Evolutionary conservation across 2,797 vertebrate genomes (phyloP), one percentile per base, ranked within the genome.

Genomic region (Nannoperca obscura): DNA sequence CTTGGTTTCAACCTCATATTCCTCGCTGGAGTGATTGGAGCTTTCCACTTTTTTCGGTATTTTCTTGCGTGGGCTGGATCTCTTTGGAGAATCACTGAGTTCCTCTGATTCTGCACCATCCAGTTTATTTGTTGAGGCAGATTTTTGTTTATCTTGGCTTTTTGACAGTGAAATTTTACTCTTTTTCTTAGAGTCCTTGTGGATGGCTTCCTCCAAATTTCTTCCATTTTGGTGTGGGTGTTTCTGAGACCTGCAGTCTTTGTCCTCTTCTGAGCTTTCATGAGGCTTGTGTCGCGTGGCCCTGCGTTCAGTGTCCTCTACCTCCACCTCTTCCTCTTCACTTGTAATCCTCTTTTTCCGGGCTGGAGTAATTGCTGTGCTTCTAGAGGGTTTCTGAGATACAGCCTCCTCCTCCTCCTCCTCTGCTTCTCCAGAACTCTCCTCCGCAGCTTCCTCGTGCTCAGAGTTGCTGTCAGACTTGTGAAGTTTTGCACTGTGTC

Each of bases 211-310:
- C 22, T 89, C 84, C 66, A 88, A 36, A 20, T 91, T 93, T 71
- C 84, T 90, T 76, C 95, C 95, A 22, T 96, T 96, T 83, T 95
- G 95, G 73, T 95, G 92, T 54, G 81, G 78, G 22, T 83, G 87
- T 84, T 90, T 94, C 46, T 86, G 84, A 64, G 83, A 61, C 74
- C 30, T 53, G n/a, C 55, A 55, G 42, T 80, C 74, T 52, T 85
- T 80, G 3, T 88, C 88, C 34, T 95, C 93, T 52, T 95, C 93
- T 0, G 95, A 95, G 81, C 88, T 94, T 34, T 80, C 69, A 13
- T 78, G 71, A 78, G 65, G 78, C 84, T 90, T 94, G 36, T 71
- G 82, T 50, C 54, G 78, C 19, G 81, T 61, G 59, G 59, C 77
- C 70, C 76, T 88, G 46, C 30, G 71, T 63, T 66, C 44, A 53